Conservation (phyloP, 2,113 vertebrate genomes). For the Centropristis striata region DNA sequence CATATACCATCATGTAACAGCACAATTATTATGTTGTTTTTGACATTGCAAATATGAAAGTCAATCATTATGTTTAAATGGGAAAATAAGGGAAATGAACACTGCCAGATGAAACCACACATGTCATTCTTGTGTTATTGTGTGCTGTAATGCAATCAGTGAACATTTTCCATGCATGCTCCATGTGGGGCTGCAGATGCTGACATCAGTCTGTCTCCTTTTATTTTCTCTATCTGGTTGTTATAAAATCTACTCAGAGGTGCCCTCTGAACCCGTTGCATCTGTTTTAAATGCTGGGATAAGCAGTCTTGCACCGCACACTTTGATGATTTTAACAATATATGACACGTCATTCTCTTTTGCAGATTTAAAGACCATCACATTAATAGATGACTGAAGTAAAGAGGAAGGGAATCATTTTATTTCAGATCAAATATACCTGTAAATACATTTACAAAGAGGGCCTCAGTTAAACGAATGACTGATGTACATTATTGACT, state of each 20-base stretch:
- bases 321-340: slow-evolving; percentile 41
- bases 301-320: slow-evolving; percentile 10
- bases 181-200: slow-evolving; percentile 33
- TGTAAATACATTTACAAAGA: not conserved
- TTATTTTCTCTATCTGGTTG: slow-evolving; percentile 50
- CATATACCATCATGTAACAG: not conserved
- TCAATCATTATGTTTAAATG: slow-evolving; percentile 19
- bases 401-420: not conserved
- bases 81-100: slow-evolving; percentile 27
- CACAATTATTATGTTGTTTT: slow-evolving; percentile 8
- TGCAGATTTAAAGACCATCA: slow-evolving; percentile 14
- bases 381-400: slow-evolving; percentile 6
- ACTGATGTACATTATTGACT: not conserved
- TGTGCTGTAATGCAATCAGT: slow-evolving; percentile 30
- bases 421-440: not conserved
- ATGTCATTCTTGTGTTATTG: slow-evolving; percentile 36
- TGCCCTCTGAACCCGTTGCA: slow-evolving; percentile 44
- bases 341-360: slow-evolving; percentile 14
- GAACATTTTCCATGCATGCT: slow-evolving; percentile 39
- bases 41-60: slow-evolving; percentile 21
- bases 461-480: not conserved
- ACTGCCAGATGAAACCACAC: slow-evolving; percentile 53
- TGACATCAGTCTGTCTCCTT: slow-evolving; percentile 19
- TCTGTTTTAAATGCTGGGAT: slow-evolving; percentile 56
- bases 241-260: slow-evolving; percentile 50